A percentile compares a stretch with the other conserved stretches of the same genome.
These are phyloP conservation scores for Aleiodes sp. DNA, from an alignment of 1,140 invertebrate species.

Conservation along the genomic window DNA sequence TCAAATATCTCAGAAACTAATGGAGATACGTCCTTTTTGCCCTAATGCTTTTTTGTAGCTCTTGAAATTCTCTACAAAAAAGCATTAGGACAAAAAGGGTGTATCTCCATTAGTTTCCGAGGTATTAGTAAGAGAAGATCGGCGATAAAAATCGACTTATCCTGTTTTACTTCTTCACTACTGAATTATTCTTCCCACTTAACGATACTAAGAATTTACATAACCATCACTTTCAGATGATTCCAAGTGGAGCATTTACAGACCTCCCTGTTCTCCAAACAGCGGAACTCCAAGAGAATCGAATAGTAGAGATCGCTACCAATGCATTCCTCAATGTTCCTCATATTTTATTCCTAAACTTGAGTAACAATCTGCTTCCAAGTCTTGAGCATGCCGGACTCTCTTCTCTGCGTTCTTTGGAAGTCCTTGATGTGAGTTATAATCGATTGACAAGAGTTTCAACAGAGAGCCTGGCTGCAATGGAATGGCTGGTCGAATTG, in stretches of 20 bases:
- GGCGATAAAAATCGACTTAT: too few species aligned
- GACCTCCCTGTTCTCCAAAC: slow-evolving; percentile 78
- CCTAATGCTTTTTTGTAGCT: too few species aligned
- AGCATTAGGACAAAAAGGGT: too few species aligned
- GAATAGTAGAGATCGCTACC: slow-evolving; percentile 73
- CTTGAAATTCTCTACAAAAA: too few species aligned
- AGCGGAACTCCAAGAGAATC: slow-evolving; percentile 84
- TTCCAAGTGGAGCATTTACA: slow-evolving; percentile 78
- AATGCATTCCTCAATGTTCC: slow-evolving; percentile 82
- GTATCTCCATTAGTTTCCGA: too few species aligned
- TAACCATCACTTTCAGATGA: slow-evolving; percentile 43
- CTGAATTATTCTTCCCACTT: background rate
- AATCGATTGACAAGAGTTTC: slow-evolving; percentile 79
- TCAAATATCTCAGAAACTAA: too few species aligned
- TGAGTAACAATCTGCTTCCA: slow-evolving; percentile 80
- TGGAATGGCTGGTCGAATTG: slow-evolving; percentile 87
- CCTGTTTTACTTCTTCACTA: too few species aligned
- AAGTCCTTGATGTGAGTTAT: slow-evolving; percentile 81
- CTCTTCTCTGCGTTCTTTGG: slow-evolving; percentile 76
- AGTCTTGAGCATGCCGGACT: slow-evolving; percentile 78
- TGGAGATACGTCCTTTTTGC: too few species aligned
- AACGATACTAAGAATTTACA: background rate
- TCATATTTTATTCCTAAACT: slow-evolving; percentile 81
- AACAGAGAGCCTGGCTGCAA: slow-evolving; percentile 70
- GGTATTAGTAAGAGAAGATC: too few species aligned